phyloP scores from a whole-genome alignment of 92 coral and sea anemone species.

The Epizoanthus fatuus region DNA sequence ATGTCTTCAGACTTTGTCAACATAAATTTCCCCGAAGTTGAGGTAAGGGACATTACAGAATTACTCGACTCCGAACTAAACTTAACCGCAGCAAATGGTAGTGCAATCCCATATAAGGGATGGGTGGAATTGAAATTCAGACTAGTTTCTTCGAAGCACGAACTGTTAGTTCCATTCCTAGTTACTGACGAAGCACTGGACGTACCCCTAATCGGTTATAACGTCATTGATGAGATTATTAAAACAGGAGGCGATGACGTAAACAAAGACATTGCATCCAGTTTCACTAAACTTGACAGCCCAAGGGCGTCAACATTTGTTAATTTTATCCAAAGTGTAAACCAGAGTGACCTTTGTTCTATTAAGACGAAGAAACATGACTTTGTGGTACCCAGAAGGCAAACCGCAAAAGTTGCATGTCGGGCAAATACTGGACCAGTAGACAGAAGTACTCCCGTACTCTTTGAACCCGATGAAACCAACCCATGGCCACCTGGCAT shows the following conservation, averaged over 20 bases:
- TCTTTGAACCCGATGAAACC: constrained; percentile 69
- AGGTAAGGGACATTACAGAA: constrained; percentile 43
- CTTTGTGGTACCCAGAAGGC: constrained; percentile 46
- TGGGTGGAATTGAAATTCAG: constrained; percentile 65
- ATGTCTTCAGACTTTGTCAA: not conserved
- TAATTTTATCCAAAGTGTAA: constrained; percentile 24
- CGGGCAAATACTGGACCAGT: constrained; percentile 58
- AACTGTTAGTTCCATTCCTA: constrained; percentile 58
- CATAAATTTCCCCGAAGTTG: not conserved
- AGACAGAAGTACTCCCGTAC: constrained; percentile 40
- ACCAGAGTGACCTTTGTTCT: constrained; percentile 42
- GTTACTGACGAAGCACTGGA: constrained; percentile 57
- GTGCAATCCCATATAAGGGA: constrained; percentile 60
- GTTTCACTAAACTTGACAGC: constrained; percentile 16
- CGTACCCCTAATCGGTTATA: constrained; percentile 60
- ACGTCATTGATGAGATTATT: constrained; percentile 62
- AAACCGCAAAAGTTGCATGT: constrained; percentile 40
- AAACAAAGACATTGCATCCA: constrained; percentile 21
- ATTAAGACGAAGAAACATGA: constrained; percentile 46
- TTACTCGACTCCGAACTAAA: constrained; percentile 58
- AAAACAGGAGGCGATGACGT: constrained; percentile 12
- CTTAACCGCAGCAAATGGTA: constrained; percentile 67
- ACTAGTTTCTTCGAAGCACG: constrained; percentile 42
- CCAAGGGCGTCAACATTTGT: constrained; percentile 39
- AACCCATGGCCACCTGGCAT: constrained; percentile 56